Evolutionary conservation across 2,888 invertebrate species (phyloP).

Genomic region (Chesias legatella): DNA sequence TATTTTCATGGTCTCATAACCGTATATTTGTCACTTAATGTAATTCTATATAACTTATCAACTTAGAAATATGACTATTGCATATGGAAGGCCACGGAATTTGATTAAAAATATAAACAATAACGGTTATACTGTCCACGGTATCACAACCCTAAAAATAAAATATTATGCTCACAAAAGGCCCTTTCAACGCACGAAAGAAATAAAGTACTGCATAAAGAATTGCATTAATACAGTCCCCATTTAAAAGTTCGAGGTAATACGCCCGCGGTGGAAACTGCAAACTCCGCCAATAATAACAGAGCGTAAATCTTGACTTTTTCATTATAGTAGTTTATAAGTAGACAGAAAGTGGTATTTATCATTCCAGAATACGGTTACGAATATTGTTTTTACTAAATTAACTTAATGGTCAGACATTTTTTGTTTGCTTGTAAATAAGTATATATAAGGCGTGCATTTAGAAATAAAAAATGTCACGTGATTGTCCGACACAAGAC

Average conservation of each 20-base stretch:
- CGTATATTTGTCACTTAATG: too few species aligned
- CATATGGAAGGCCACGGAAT: too few species aligned
- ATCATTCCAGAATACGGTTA: neutral
- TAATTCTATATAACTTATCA: too few species aligned
- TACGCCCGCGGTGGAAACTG: constrained; percentile 15
- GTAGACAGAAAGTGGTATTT: constrained; percentile 5
- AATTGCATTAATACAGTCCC: constrained; percentile 26
- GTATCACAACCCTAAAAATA: neutral
- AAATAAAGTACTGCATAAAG: constrained; percentile 12
- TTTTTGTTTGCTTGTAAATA: too few species aligned
- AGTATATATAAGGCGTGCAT: too few species aligned
- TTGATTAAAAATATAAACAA: too few species aligned
- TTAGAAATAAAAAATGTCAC: too few species aligned
- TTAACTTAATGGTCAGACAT: neutral
- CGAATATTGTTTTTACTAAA: neutral
- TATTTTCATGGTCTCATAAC: too few species aligned
- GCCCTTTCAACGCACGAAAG: neutral
- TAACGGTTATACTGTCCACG: too few species aligned
- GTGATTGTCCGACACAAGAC: too few species aligned
- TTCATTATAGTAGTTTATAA: constrained; percentile 36
- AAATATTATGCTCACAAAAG: constrained; percentile 1
- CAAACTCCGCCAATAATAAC: constrained; percentile 54
- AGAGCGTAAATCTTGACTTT: constrained; percentile 45
- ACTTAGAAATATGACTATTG: too few species aligned
- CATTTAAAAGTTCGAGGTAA: constrained; percentile 23